Evolutionary conservation across 1,140 invertebrate genomes (phyloP), one percentile per base, ranked within the genome.

Genomic region (Latrodectus geometricus): DNA sequence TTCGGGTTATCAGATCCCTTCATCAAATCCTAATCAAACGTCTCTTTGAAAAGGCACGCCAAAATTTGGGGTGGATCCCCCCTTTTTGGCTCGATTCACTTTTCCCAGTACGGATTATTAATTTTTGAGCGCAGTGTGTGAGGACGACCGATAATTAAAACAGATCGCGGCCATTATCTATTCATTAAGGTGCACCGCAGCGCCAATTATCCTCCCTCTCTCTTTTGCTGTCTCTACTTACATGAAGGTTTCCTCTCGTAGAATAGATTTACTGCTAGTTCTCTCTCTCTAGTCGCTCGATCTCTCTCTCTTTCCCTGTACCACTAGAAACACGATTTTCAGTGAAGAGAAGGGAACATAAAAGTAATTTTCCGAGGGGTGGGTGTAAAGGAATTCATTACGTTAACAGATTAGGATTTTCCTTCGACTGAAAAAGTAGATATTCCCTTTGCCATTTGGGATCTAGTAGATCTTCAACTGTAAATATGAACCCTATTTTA

Each of bases 111-210:
- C 75, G 83, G 75, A 74, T 86, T 86, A 86, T 86, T 86, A 86
- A 86, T 86, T 86, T 86, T 86, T 86, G 66, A 86, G 66, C 83
- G 50, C 49, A 35, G 65, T 73, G 83, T 73, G 83, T 61, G 66
- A 77, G 65, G 83, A 78, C 83, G 65, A 70, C 83, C 66, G 83
- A 86, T 86, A 86, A 86, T 86, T 86, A 86, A 86, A 86, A 86
- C 83, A 86, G 83, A 86, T 86, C 83, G 73, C 66, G n/a, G 74
- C 83, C 83, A 86, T 86, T 86, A 86, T 86, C 83, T 86, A 86
- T 86, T 86, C 83, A 86, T 86, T 86, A 86, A 73, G 74, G 83
- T 35, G 83, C 83, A 86, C 83, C 83, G 75, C 74, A 78, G 83
- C 83, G 65, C 83, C 83, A 86, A 86, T 86, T 86, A 86, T 56